Evolutionary conservation across 1,140 invertebrate species (phyloP).

Genomic region (Megathymus violae): DNA sequence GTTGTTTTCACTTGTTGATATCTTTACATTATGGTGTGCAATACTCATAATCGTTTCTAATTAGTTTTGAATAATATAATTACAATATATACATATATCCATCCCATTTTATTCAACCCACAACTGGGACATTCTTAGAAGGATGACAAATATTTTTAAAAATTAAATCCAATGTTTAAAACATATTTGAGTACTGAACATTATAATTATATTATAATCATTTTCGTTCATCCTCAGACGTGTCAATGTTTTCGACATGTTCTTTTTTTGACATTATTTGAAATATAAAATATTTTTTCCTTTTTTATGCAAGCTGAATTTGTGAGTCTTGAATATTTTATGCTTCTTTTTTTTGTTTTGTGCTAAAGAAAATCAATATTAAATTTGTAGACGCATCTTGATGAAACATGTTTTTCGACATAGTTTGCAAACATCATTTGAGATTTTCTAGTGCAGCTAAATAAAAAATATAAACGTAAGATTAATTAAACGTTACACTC

Average conservation of each 20-base stretch:
- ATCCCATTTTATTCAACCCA: too few relatives aligned
- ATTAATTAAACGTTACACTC: not conserved
- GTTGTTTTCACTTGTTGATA: not conserved
- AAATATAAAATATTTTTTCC: conserved; percentile 10
- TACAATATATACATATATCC: too few relatives aligned
- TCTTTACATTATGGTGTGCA: not conserved
- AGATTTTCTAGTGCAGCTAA: not conserved
- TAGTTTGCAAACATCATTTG: not conserved
- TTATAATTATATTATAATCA: not conserved
- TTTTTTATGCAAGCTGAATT: conserved; percentile 24
- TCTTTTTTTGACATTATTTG: not conserved
- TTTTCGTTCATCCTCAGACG: not conserved
- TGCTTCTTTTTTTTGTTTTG: conserved; percentile 17
- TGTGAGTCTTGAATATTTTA: conserved; percentile 12
- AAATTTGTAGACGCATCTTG: not conserved
- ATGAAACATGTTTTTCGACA: too few relatives aligned
- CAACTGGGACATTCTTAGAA: too few relatives aligned
- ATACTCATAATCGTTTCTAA: not conserved
- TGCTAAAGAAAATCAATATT: conserved; percentile 1
- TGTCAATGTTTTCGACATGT: conserved; percentile 4
- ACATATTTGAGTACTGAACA: conserved; percentile 3
- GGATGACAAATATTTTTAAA: too few relatives aligned
- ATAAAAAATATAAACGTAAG: not conserved
- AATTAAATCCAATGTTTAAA: too few relatives aligned
- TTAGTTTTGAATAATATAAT: too few relatives aligned